Evolutionary conservation across 2,113 vertebrate species (phyloP).

Genomic region (Propithecus coquereli): DNA sequence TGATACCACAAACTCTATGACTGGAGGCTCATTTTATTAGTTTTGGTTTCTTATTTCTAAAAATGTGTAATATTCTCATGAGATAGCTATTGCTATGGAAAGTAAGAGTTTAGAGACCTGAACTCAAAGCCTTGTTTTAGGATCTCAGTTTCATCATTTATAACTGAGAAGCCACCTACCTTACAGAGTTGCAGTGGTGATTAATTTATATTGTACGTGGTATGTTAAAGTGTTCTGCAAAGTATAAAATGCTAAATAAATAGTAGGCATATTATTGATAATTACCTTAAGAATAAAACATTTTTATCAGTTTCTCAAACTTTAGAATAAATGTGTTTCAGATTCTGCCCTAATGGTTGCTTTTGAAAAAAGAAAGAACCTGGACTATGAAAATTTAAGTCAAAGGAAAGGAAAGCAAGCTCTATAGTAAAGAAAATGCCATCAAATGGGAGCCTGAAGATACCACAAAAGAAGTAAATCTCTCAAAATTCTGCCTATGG

Average conservation of each 20-base stretch:
- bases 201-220: background rate
- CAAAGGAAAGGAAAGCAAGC: background rate
- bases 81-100: background rate
- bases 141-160: background rate
- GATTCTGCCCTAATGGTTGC: background rate
- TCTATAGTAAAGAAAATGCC: background rate
- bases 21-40: background rate
- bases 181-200: background rate
- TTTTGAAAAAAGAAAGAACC: background rate
- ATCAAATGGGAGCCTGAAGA: background rate
- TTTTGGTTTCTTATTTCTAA: background rate
- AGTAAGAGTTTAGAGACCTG: slow-evolving; percentile 4
- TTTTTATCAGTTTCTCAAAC: background rate
- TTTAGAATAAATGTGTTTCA: background rate
- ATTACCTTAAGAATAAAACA: background rate
- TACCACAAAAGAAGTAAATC: background rate
- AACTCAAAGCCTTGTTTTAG: background rate
- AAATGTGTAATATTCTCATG: background rate
- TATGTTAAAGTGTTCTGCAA: background rate
- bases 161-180: background rate
- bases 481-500: background rate
- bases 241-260: slow-evolving; percentile 14
- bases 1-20: background rate
- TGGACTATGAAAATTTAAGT: background rate
- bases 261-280: background rate